Evolutionary conservation across 1,140 invertebrate species (phyloP).

Genomic region (Stenopsyche tienmushanensis): DNA sequence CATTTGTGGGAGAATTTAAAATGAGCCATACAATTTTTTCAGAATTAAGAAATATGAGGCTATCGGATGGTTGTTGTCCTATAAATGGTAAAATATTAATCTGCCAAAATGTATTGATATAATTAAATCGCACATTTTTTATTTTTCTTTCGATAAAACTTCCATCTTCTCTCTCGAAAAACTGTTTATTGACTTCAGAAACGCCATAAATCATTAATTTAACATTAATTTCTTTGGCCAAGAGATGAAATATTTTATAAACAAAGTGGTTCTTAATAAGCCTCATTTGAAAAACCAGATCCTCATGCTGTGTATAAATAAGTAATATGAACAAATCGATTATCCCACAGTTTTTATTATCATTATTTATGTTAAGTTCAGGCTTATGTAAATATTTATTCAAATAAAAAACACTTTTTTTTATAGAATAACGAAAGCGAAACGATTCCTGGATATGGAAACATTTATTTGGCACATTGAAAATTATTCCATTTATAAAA

Average conservation of each 20-base stretch:
- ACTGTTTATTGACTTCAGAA: background rate
- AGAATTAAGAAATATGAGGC: background rate
- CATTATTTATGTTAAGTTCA: background rate
- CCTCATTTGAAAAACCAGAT: background rate
- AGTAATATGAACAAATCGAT: background rate
- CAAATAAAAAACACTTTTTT: too few relatives aligned
- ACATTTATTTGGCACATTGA: background rate
- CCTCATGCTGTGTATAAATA: background rate
- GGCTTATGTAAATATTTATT: too few relatives aligned
- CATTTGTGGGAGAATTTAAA: background rate
- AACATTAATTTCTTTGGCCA: background rate
- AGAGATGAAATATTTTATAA: background rate
- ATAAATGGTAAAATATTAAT: background rate
- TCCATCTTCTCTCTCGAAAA: background rate
- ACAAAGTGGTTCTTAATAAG: background rate
- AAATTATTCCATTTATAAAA: background rate
- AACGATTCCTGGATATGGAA: background rate
- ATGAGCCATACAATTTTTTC: background rate
- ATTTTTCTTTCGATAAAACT: background rate
- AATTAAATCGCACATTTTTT: too few relatives aligned
- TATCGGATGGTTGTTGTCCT: background rate
- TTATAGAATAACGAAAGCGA: too few relatives aligned
- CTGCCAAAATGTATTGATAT: background rate
- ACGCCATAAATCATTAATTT: background rate
- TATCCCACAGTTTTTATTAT: background rate